These are phyloP conservation scores for Plemyria rubiginata DNA, from an alignment of 2,888 invertebrate genomes.

Conservation along the genomic window DNA sequence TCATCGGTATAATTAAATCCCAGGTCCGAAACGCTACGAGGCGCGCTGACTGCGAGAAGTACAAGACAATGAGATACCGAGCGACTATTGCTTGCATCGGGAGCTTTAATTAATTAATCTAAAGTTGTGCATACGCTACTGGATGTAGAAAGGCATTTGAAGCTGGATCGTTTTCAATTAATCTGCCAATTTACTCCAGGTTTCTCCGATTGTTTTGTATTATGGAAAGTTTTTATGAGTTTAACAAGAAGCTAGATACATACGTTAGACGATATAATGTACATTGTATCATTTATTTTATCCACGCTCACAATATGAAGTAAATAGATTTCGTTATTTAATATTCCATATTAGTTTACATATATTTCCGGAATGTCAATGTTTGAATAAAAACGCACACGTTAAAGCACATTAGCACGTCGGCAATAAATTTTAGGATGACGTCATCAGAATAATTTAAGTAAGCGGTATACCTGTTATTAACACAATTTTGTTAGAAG, in stretches of 20 bases:
- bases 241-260: too few relatives aligned
- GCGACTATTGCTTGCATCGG: slow-evolving; percentile 33
- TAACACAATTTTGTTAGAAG: too few relatives aligned
- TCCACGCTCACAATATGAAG: too few relatives aligned
- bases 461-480: too few relatives aligned
- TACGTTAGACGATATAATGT: too few relatives aligned
- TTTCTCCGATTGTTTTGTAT: background rate
- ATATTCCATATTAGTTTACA: too few relatives aligned
- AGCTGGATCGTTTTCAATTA: slow-evolving; percentile 24
- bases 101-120: slow-evolving; percentile 36
- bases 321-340: too few relatives aligned
- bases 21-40: slow-evolving; percentile 23
- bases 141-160: slow-evolving; percentile 25
- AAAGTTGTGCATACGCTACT: slow-evolving; percentile 32
- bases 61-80: slow-evolving; percentile 33
- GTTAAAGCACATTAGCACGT: too few relatives aligned
- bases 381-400: too few relatives aligned
- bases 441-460: slow-evolving; percentile 2
- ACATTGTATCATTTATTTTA: too few relatives aligned
- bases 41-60: slow-evolving; percentile 20
- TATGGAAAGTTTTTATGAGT: background rate
- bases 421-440: too few relatives aligned
- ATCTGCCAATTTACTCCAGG: slow-evolving; percentile 12
- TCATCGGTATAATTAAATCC: slow-evolving; percentile 32
- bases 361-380: too few relatives aligned